Evolutionary conservation across 30 jellyfish, hydroid and myxozoan species (phyloP).

Genomic region (Aurelia sp.): DNA sequence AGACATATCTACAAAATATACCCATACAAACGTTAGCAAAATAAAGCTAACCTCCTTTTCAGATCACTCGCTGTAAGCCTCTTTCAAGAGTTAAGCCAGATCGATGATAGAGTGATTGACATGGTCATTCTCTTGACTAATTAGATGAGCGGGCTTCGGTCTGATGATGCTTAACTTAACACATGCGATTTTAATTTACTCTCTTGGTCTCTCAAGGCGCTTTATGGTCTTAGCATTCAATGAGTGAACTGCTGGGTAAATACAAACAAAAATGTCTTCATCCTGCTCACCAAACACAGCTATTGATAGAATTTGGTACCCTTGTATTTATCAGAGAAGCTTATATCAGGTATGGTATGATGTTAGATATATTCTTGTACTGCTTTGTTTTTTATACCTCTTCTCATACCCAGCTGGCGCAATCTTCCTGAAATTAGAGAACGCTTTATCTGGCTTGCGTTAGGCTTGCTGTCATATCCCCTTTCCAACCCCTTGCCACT

Average conservation of each 20-base stretch:
- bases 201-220: slow-evolving; percentile 45
- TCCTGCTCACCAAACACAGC: slow-evolving; percentile 21
- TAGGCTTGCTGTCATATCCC: too few species aligned
- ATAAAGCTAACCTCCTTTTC: slow-evolving; percentile 52
- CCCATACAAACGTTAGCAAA: not conserved
- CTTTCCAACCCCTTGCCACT: too few species aligned
- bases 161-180: slow-evolving; percentile 33
- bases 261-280: slow-evolving; percentile 44
- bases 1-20: not conserved
- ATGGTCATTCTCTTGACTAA: slow-evolving; percentile 23
- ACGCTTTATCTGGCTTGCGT: too few species aligned
- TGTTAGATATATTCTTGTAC: not conserved
- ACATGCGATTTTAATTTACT: slow-evolving; percentile 64
- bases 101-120: slow-evolving; percentile 48
- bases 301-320: slow-evolving; percentile 65
- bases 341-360: slow-evolving; percentile 45
- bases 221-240: slow-evolving; percentile 23
- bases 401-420: too few species aligned
- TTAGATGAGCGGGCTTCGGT: slow-evolving; percentile 55
- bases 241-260: not conserved
- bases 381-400: too few species aligned
- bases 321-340: slow-evolving; percentile 62
- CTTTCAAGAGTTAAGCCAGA: slow-evolving; percentile 40
- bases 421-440: too few species aligned
- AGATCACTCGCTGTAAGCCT: slow-evolving; percentile 53